Base-by-base conservation (phyloP, 2,113 vertebrate species). In the Chelonoidis abingdonii region DNA sequence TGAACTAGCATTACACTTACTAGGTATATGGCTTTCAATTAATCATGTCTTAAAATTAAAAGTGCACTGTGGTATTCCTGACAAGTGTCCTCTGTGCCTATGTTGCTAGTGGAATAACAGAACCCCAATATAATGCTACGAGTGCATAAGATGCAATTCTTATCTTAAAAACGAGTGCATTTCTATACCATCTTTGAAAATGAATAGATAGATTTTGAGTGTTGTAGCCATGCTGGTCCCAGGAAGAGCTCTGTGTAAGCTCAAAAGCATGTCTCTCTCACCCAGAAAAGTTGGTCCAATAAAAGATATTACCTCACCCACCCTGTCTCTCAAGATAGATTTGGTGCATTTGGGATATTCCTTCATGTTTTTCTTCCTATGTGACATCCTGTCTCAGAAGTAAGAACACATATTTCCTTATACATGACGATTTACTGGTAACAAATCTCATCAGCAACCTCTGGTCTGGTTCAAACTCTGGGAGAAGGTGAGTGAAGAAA, bases 291-390 rank as follows among this genome's bases (percentile, higher is more conserved):
- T 65, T 65, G 31, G 35, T 69, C 65, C 65, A 69, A 69, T 69
- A 38, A 69, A 69, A 69, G 35, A 69, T 38, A 69, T 69, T 35
- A 69, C 35, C 35, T 69, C 65, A 69, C 19, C 35, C 35, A 69
- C 62, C 13, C 62, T 35, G 62, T 16, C 31, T 69, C 65, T 69
- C 8, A 21, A 80, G 53, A 84, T 14, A 88, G 1, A 0, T 88
- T 93, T 78, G 41, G 41, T 27, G 75, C 41, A 76, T 41, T 44
- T 78, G 31, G 21, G 8, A 29, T 5, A 38, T 10, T 2, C 47
- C 38, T 86, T 6, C 0, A 0, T 54, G 35, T 0, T 6, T 41
- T 89, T 59, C 1, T 92, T 92, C 38, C 47, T 21, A 38, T 38
- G 35, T 5, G 3, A 49, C 1, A 47, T 5, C 11, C 69, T 6